These are phyloP conservation scores for Phylloscopus whistleri DNA, from an alignment of 2,113 vertebrate species.

Conservation along the genomic window DNA sequence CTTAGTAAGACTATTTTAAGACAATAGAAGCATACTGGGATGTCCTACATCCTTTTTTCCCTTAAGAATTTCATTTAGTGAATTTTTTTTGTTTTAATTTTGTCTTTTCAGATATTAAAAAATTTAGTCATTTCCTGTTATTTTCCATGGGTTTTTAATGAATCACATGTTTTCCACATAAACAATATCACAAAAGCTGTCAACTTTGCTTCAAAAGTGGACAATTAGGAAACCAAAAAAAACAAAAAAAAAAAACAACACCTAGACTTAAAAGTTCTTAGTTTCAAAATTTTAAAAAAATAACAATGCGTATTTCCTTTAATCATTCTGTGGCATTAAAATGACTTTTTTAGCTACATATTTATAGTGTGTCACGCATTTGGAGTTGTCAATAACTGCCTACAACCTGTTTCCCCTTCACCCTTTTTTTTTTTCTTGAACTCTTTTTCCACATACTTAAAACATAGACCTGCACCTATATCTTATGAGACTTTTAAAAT, in stretches of 20 bases:
- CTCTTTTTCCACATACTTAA: fast-evolving
- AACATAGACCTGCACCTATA: background rate
- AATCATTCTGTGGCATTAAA: background rate
- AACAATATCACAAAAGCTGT: background rate
- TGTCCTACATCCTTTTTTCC: background rate
- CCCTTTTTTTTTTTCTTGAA: background rate
- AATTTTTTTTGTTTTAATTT: background rate
- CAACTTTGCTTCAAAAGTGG: background rate
- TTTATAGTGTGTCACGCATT: background rate
- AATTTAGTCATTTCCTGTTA: background rate
- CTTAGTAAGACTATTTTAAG: background rate
- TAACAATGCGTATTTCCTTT: background rate
- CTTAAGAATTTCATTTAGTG: background rate
- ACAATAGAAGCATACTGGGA: background rate
- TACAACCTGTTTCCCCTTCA: background rate
- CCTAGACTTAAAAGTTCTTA: background rate
- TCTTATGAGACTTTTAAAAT: background rate
- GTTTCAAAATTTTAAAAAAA: background rate
- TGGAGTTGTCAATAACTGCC: background rate
- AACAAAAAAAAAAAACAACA: background rate
- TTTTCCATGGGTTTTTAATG: background rate
- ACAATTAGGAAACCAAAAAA: background rate
- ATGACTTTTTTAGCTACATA: background rate
- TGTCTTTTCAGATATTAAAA: background rate
- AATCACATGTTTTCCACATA: background rate